Percentiles rank a stretch among this genome's conserved stretches.
These are phyloP conservation scores for Sclerodermus sp. DNA, from an alignment of 2,888 invertebrate species.

Conservation along the genomic window DNA sequence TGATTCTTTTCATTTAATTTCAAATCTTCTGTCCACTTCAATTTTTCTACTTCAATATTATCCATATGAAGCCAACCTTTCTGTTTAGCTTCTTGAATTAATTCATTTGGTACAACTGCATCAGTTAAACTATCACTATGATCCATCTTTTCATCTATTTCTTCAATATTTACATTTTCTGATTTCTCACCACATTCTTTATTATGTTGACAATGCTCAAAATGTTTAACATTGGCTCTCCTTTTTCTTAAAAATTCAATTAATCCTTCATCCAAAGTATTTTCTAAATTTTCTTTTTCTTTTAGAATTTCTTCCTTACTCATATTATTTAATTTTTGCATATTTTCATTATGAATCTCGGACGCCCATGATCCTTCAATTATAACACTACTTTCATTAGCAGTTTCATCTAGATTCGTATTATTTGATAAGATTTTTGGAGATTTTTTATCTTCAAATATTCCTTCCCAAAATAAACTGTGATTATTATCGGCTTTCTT, in stretches of 20 bases:
- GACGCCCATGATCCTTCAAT: slow-evolving; percentile 49
- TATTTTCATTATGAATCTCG: slow-evolving; percentile 76
- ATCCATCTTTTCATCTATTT: slow-evolving; percentile 1
- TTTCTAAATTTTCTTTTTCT: slow-evolving; percentile 71
- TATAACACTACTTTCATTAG: slow-evolving; percentile 21
- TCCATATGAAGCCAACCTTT: slow-evolving; percentile 85
- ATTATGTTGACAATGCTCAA: slow-evolving; percentile 38
- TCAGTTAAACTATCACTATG: not conserved
- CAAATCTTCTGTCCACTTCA: slow-evolving; percentile 85
- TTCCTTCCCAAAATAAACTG: slow-evolving; percentile 43
- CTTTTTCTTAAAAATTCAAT: slow-evolving; percentile 66
- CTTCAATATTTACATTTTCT: slow-evolving; percentile 2
- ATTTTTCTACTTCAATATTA: slow-evolving; percentile 80
- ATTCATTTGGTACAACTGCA: slow-evolving; percentile 37
- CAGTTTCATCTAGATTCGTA: not conserved
- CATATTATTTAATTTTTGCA: slow-evolving; percentile 69
- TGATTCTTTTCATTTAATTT: slow-evolving; percentile 58
- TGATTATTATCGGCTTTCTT: slow-evolving; percentile 23
- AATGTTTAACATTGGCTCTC: slow-evolving; percentile 42
- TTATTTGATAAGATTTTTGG: not conserved
- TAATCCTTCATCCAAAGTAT: slow-evolving; percentile 67
- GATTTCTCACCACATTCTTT: not conserved
- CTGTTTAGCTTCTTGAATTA: slow-evolving; percentile 58
- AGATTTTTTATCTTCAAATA: slow-evolving; percentile 4
- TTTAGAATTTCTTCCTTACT: slow-evolving; percentile 72